Base-by-base conservation (phyloP, 1,140 invertebrate species). In the Eriosoma lanigerum region DNA sequence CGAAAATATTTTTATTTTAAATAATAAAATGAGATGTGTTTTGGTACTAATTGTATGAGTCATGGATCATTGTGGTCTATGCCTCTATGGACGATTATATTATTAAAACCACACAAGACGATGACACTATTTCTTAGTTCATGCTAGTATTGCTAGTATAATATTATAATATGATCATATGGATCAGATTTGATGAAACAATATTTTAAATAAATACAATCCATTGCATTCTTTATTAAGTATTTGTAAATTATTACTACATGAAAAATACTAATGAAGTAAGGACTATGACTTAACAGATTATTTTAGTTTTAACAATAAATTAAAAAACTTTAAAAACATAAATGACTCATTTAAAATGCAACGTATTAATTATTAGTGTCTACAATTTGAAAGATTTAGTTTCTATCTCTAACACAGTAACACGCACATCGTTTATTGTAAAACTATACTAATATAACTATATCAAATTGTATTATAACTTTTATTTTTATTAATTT, bases 91-190 rank as follows among this genome's bases (percentile, higher is more conserved):
- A n/a, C n/a, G n/a, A n/a, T 38, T 8, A 38, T 38, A 38, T 38
- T 46, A 24, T 15, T 8, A 19, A n/a, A 66, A 44, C 64, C 64
- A 44, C 64, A 44, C 64, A 68, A 46, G 64, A 68, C 38, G 64
- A 68, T 68, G 38, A 21, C 8, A 8, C 3, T 38, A 38, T 38
- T 38, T 62, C 60, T 62, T 62, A 62, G 60, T 32, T 17, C 26
- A 9, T 17, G 17, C 32, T 32, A n/a, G 8, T 38, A 38, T 38
- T 38, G 8, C 8, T 38, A 38, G 3, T 38, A 38, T 38, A 38
- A 38, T n/a, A n/a, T n/a, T n/a, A n/a, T n/a, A n/a, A n/a, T n/a
- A n/a, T 8, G 32, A 38, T 38, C 32, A 3, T 32, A 26, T 12
- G 60, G 17, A 62, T 38, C 60, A 62, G 29, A 32, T 62, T 32